Evolutionary conservation across 2,888 invertebrate species (phyloP), one percentile per base, ranked within the genome.

Genomic region (Diachrysia chrysitis): DNA sequence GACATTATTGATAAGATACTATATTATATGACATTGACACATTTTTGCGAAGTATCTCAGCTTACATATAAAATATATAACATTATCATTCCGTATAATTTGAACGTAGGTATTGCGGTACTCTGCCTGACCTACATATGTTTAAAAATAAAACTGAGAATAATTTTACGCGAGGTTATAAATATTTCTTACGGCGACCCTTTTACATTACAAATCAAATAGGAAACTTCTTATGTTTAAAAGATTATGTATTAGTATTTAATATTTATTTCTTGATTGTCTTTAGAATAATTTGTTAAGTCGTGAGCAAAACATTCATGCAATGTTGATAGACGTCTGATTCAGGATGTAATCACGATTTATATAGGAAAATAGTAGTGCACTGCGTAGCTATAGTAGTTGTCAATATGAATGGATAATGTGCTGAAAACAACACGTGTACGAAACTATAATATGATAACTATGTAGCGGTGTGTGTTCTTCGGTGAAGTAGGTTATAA

Each of bases 1-100:
- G 84, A 81, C 85, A 81, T 81, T 85, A 85, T 83, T 85, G 84
- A 87, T 85, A 83, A 79, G 88, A 88, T 88, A 87, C 81, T 64
- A 71, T 56, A 55, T 60, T 59, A 70, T 59, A 70, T 84, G 85
- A 85, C 89, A 87, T 82, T 89, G 89, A 89, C 89, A 89, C 76
- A 86, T 83, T 86, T 86, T 83, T 76, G 82, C 85, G 65, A 78
- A 70, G 66, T 74, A 78, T 78, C 70, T 69, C 71, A 32, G 56
- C 25, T 72, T 55, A 74, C 54, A 66, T 71, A 65, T 72, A 21
- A 63, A 29, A 37, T 53, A 48, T 61, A 42, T 51, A 35, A 76
- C 66, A 71, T 68, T 73, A 79, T 78, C 74, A 71, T 61, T 73
- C 58, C 73, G 48, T 51, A 51, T 68, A 81, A 78, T 71, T 78